Percentiles rank a stretch among this genome's conserved stretches.
phyloP scores from a whole-genome alignment of 2,797 vertebrate genomes.

The Tinamus major region DNA sequence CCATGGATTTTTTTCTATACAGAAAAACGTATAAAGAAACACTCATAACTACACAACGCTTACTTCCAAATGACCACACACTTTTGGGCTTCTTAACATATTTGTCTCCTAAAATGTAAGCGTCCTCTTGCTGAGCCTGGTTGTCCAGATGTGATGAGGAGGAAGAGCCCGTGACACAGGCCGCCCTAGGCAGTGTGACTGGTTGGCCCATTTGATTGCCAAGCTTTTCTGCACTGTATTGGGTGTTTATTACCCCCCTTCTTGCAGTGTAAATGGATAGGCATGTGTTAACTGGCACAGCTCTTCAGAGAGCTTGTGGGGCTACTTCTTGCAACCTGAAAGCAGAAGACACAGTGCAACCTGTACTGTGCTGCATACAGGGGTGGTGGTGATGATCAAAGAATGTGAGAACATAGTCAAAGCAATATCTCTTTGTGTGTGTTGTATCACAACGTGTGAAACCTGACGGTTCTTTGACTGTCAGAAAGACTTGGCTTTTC shows the following conservation, averaged over 20 bases:
- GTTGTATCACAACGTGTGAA: background rate
- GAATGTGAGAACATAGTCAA: accelerated
- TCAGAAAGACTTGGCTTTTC: background rate
- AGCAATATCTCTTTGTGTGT: background rate
- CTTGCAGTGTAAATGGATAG: background rate
- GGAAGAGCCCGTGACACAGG: background rate
- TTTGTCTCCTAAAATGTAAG: background rate
- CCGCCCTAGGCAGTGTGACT: background rate
- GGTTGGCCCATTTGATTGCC: accelerated
- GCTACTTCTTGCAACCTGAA: accelerated
- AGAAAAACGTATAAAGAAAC: background rate
- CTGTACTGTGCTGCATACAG: accelerated
- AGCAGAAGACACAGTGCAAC: background rate
- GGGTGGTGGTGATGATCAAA: accelerated
- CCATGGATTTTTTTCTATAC: background rate
- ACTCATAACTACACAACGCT: background rate
- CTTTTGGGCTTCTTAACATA: background rate
- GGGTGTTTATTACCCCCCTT: accelerated
- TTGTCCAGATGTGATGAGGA: background rate
- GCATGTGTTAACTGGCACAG: accelerated
- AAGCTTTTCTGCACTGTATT: accelerated
- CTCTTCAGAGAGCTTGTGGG: accelerated
- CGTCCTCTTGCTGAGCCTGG: background rate
- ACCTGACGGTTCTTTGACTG: background rate
- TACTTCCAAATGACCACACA: background rate